Evolutionary conservation across 2,888 invertebrate genomes (phyloP), one percentile per base, ranked within the genome.

Genomic region (Cantharis flavilabris): DNA sequence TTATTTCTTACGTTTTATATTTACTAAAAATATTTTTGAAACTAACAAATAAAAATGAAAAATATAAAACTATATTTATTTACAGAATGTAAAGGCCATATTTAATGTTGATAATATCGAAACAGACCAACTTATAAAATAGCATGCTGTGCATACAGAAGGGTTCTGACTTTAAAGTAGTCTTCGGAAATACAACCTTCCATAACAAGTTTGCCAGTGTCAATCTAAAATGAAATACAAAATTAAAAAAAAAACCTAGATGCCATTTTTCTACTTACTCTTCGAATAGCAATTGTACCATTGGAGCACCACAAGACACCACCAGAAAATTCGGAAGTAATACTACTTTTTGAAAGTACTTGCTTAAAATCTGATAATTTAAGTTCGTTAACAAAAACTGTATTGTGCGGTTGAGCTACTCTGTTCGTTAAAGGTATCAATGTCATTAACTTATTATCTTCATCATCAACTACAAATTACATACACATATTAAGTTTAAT

Each of bases 111-210:
- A 23, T 23, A 28, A 28, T 9, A 2, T n/a, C 3, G 49, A 49
- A 49, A n/a, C 49, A 9, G 3, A 49, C 7, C 0, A 49, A 75
- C 70, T 81, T 80, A 77, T 73, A 98, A 93, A 85, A 99, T 97
- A 76, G 98, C 99, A 89, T 98, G 99, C 87, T 99, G 98, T 80
- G 96, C 95, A 87, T 99, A 99, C 30, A 99, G 89, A 62, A 98
- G 89, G 83, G 97, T 96, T 76, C 98, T 91, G 69, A 99, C 95
- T 91, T 93, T 95, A 89, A 95, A 99, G 88, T 98, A 99, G 82
- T 99, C 98, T 84, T 98, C 97, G 9, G 97, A 96, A 0, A 98
- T 89, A 75, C 96, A 95, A 0, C 99, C 99, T 89, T 99, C 99
- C 77, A 99, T 89, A 49, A 97, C 94, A 62, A 99, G 95, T 85